Evolutionary conservation across 2,888 invertebrate species (phyloP).

Genomic region (Thereva unica): DNA sequence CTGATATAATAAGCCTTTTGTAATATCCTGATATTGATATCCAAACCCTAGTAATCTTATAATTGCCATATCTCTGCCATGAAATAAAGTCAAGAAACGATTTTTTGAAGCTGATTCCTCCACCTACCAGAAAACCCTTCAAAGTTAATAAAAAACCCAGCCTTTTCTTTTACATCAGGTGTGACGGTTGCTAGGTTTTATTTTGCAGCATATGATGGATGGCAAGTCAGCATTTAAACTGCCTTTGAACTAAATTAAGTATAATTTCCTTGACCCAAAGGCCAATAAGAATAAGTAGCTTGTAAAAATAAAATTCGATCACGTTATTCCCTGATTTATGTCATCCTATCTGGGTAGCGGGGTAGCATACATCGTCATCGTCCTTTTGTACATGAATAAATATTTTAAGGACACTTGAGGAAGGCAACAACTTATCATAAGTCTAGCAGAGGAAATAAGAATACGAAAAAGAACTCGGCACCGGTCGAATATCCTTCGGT

Average conservation of each 20-base stretch:
- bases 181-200: too few relatives aligned
- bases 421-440: constrained; percentile 40
- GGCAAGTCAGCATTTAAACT: too few relatives aligned
- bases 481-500: constrained; percentile 40
- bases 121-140: too few relatives aligned
- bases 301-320: constrained; percentile 44
- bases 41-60: too few relatives aligned
- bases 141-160: too few relatives aligned
- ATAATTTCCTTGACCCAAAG: constrained; percentile 33
- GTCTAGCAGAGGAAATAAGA: constrained; percentile 26
- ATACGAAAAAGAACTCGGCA: constrained; percentile 33
- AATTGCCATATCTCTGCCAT: too few relatives aligned
- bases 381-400: constrained; percentile 37
- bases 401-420: constrained; percentile 42
- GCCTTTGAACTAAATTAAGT: constrained; percentile 15
- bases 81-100: too few relatives aligned
- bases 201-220: too few relatives aligned
- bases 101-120: too few relatives aligned
- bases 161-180: too few relatives aligned
- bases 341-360: constrained; percentile 20
- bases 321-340: constrained; percentile 43
- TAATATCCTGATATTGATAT: too few relatives aligned
- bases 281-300: constrained; percentile 39
- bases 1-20: too few relatives aligned
- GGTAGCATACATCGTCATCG: constrained; percentile 3